phyloP scores from a whole-genome alignment of 2,888 invertebrate genomes.

The Anarsia innoxiella region DNA sequence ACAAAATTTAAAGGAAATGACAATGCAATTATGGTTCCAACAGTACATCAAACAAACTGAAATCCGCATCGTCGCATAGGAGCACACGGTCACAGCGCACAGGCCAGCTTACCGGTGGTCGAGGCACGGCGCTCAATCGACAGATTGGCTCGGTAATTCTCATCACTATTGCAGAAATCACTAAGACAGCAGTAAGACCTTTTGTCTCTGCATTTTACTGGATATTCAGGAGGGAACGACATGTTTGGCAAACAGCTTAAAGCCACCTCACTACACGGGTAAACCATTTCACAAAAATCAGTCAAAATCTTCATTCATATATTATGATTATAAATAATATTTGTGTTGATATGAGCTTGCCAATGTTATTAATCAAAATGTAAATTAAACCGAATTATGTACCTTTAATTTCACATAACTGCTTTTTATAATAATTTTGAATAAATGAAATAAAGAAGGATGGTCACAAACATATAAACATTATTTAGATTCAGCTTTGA shows the following conservation, averaged over 20 bases:
- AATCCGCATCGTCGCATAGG: constrained; percentile 53
- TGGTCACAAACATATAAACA: too few species aligned
- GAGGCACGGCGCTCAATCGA: constrained; percentile 38
- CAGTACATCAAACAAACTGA: constrained; percentile 68
- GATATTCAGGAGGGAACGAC: constrained; percentile 74
- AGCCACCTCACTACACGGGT: constrained; percentile 59
- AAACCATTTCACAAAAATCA: constrained; percentile 51
- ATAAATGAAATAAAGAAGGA: too few species aligned
- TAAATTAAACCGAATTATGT: constrained; percentile 14
- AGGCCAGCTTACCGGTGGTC: constrained; percentile 55
- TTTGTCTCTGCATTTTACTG: constrained; percentile 53
- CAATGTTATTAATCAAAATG: constrained; percentile 27
- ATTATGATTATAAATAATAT: constrained; percentile 18
- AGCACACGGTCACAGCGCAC: constrained; percentile 53
- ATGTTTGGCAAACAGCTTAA: constrained; percentile 75
- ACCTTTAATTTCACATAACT: constrained; percentile 9
- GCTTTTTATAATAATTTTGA: neutral
- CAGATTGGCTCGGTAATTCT: constrained; percentile 45
- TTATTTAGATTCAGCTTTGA: too few species aligned
- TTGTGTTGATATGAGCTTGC: constrained; percentile 60
- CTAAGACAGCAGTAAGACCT: constrained; percentile 62
- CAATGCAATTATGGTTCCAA: constrained; percentile 64
- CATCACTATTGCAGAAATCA: constrained; percentile 64
- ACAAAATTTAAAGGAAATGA: constrained; percentile 63
- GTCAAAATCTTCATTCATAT: constrained; percentile 33